Evolutionary conservation across 1,140 invertebrate genomes (phyloP).

Genomic region (Drosophila arawakana): DNA sequence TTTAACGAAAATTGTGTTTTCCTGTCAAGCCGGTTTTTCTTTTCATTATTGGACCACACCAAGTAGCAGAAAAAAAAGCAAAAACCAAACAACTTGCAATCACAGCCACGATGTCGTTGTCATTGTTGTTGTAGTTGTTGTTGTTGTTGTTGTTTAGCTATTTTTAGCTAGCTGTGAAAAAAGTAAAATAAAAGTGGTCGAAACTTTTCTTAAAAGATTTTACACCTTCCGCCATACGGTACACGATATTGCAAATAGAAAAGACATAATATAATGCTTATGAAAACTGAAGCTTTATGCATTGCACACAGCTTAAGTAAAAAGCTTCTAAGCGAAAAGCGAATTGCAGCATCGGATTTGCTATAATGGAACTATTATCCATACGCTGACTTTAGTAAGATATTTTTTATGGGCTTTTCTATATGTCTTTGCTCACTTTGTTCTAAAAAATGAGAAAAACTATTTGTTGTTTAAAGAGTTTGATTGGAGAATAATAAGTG

Average conservation of each 20-base stretch:
- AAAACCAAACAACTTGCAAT: slow-evolving; percentile 76
- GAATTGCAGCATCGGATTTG: slow-evolving; percentile 36
- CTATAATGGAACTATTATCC: not conserved
- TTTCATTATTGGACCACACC: slow-evolving; percentile 77
- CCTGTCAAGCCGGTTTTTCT: slow-evolving; percentile 76
- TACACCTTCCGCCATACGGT: slow-evolving; percentile 65
- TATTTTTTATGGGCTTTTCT: too few species aligned
- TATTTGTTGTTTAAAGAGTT: too few species aligned
- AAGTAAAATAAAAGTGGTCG: slow-evolving; percentile 45
- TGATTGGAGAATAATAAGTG: too few species aligned
- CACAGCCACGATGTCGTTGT: slow-evolving; percentile 53
- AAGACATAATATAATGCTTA: slow-evolving; percentile 9
- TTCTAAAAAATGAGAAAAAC: too few species aligned
- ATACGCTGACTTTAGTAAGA: too few species aligned
- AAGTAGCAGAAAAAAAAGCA: slow-evolving; percentile 52
- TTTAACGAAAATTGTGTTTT: slow-evolving; percentile 79
- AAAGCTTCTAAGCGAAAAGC: not conserved
- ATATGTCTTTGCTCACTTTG: too few species aligned
- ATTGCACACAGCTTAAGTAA: slow-evolving; percentile 62
- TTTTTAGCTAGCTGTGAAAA: slow-evolving; percentile 68
- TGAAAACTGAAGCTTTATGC: slow-evolving; percentile 49
- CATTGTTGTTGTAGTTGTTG: slow-evolving; percentile 48
- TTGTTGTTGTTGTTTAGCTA: slow-evolving; percentile 57
- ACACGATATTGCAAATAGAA: slow-evolving; percentile 30
- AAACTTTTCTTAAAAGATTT: slow-evolving; percentile 59